Base-by-base conservation (phyloP, 2,797 vertebrate genomes). In the Argentina silus region DNA sequence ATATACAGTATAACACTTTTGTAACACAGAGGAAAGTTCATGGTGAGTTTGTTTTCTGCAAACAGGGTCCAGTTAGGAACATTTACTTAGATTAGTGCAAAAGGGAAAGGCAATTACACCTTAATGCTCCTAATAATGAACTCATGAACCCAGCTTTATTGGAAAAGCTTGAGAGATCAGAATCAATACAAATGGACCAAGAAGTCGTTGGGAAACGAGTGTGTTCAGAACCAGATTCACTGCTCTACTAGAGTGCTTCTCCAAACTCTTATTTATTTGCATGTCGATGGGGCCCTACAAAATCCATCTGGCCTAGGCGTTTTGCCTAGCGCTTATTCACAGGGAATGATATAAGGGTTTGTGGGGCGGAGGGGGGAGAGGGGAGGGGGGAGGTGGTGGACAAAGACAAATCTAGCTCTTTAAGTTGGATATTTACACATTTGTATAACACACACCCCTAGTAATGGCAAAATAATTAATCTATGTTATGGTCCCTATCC, bases 81-180 rank as follows among this genome's bases (percentile, higher is more conserved):
- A 83, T 88, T 82, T 73, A 84, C 80, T 86, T 86, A 84, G 86
- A 89, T 91, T 89, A 89, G 87, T 81, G 84, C 83, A 90, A 88
- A 91, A 78, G 86, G 83, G 75, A 89, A 92, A 92, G 85, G 81
- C 86, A 91, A 90, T 91, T 92, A 92, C 86, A 87, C 86, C 85
- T 87, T 88, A 84, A 85, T 90, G 84, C 85, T 85, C 83, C 85
- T 90, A 90, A 92, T 92, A 92, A 92, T 93, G 88, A 92, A 91
- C 89, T 90, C 85, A 82, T 90, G 90, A 92, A 91, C 88, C 87
- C 81, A 73, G 83, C 84, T 83, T 88, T 89, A 90, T 90, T 86
- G 86, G 90, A 88, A 88, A 87, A 87, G 81, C 78, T 84, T 90
- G 86, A 90, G 87, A 86, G 85, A 90, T 86, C 85, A 73, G 71